Percentiles rank a stretch among this genome's conserved stretches.
phyloP scores from a whole-genome alignment of 1,140 invertebrate species.

The Bombus turneri region DNA sequence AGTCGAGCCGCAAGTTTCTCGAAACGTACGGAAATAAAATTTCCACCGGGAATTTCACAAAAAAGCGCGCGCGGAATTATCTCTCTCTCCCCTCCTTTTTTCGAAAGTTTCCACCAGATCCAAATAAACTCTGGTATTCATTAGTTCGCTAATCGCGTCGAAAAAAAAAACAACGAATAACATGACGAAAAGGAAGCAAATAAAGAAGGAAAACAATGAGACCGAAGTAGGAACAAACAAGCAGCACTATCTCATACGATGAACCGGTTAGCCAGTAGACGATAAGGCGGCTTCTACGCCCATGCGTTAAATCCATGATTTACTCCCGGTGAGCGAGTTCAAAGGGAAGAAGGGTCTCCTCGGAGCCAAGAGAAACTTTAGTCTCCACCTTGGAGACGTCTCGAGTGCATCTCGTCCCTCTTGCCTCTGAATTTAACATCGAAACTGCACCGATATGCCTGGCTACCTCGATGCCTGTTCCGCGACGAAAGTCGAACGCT shows the following conservation, averaged over 20 bases:
- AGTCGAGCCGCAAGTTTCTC: not conserved
- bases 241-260: not conserved
- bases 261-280: constrained; percentile 11
- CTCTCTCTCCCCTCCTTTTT: not conserved
- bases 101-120: not conserved
- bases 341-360: constrained; percentile 50
- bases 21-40: constrained; percentile 29
- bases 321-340: constrained; percentile 43
- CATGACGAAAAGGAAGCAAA: no score
- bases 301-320: constrained; percentile 52
- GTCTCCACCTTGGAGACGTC: constrained; percentile 57
- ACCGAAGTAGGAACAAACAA: not conserved
- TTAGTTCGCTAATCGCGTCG: constrained; percentile 7
- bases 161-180: not conserved
- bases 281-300: constrained; percentile 21
- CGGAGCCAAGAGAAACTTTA: constrained; percentile 59
- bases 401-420: constrained; percentile 63
- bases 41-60: not conserved
- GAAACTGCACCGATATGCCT: constrained; percentile 38
- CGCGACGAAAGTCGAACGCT: constrained; percentile 28
- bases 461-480: not conserved
- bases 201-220: no score
- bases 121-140: not conserved
- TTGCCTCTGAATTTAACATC: constrained; percentile 53
- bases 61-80: constrained; percentile 15